A percentile compares a stretch with the other conserved stretches of the same genome.
Evolutionary conservation across 2,113 vertebrate genomes (phyloP).

Genomic region (Toxotes jaculatrix): DNA sequence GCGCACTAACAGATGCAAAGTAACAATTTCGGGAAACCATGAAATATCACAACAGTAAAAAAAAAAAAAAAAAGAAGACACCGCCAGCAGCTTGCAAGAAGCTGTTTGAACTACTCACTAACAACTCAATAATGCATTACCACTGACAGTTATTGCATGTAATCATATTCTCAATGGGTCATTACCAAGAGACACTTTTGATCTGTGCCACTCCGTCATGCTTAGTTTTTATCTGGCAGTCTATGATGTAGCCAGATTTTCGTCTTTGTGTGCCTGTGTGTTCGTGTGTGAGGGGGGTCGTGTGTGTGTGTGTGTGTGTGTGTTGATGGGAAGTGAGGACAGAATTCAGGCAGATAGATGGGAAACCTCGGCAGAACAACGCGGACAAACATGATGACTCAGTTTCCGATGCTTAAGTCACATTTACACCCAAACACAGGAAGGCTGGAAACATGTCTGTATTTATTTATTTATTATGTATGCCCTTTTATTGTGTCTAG

Average conservation of each 20-base stretch:
- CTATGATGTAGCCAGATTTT: slow-evolving; percentile 30
- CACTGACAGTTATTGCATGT: slow-evolving; percentile 48
- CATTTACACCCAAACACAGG: slow-evolving; percentile 27
- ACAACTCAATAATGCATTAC: slow-evolving; percentile 61
- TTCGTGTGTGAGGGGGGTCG: slow-evolving; percentile 2
- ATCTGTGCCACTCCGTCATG: slow-evolving; percentile 37
- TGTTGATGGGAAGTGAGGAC: slow-evolving; percentile 49
- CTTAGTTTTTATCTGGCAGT: slow-evolving; percentile 36
- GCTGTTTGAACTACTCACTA: slow-evolving; percentile 55
- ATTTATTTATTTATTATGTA: neutral
- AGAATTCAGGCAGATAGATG: slow-evolving; percentile 31
- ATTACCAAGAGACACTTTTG: slow-evolving; percentile 53
- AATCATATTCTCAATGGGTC: slow-evolving; percentile 57
- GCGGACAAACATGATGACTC: slow-evolving; percentile 44
- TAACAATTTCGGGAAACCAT: neutral
- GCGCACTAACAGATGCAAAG: slow-evolving; percentile 1
- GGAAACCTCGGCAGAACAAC: slow-evolving; percentile 45
- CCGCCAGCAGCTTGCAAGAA: slow-evolving; percentile 36
- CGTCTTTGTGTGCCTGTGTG: neutral
- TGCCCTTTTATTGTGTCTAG: too few relatives aligned
- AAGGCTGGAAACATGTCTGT: slow-evolving; percentile 21
- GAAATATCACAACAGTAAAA: slow-evolving; percentile 31
- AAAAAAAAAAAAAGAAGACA: neutral
- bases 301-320: slow-evolving; percentile 27
- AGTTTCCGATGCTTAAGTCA: slow-evolving; percentile 27